Percentiles rank a stretch among this genome's conserved stretches.
Conservation (phyloP, 2,888 invertebrate genomes). For the Drosophila anomalata region DNA sequence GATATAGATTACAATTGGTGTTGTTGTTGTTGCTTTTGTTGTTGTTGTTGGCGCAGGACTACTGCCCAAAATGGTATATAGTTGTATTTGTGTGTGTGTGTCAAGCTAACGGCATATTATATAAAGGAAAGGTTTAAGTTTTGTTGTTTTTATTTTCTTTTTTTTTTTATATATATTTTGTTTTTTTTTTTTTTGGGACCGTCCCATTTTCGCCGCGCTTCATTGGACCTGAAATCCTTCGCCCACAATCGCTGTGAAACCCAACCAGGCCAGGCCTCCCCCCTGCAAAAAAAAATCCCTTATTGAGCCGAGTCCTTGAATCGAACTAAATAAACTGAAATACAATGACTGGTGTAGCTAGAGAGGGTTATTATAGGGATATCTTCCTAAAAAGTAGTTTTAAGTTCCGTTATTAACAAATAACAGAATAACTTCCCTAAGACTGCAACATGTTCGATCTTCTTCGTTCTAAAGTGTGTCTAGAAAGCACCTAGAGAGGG, state of each 20-base stretch:
- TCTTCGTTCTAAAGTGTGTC: too few species aligned
- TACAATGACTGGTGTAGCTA: not conserved
- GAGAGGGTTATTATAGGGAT: not conserved
- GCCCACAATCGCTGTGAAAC: not conserved
- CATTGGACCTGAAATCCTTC: slow-evolving; percentile 22
- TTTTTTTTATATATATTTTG: not conserved
- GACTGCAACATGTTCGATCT: too few species aligned
- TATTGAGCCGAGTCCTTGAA: slow-evolving; percentile 19
- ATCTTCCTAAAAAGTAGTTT: too few species aligned
- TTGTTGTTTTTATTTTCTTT: slow-evolving; percentile 9
- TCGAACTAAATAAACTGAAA: slow-evolving; percentile 19
- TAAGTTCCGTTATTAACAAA: too few species aligned
- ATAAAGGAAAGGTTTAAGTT: slow-evolving; percentile 45
- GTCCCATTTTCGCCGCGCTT: slow-evolving; percentile 41
- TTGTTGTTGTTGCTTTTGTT: slow-evolving; percentile 43
- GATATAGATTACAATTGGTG: slow-evolving; percentile 73
- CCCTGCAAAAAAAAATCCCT: slow-evolving; percentile 6
- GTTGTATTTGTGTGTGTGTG: slow-evolving; percentile 23
- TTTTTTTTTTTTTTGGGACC: not conserved
- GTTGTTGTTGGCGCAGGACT: slow-evolving; percentile 40
- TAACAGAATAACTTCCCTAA: too few species aligned
- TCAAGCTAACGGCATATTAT: slow-evolving; percentile 25
- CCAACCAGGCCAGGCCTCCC: not conserved
- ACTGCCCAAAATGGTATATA: slow-evolving; percentile 50
- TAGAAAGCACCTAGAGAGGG: too few species aligned